Base-by-base conservation (phyloP, 2,888 invertebrate genomes). In the Melanchra persicariae region DNA sequence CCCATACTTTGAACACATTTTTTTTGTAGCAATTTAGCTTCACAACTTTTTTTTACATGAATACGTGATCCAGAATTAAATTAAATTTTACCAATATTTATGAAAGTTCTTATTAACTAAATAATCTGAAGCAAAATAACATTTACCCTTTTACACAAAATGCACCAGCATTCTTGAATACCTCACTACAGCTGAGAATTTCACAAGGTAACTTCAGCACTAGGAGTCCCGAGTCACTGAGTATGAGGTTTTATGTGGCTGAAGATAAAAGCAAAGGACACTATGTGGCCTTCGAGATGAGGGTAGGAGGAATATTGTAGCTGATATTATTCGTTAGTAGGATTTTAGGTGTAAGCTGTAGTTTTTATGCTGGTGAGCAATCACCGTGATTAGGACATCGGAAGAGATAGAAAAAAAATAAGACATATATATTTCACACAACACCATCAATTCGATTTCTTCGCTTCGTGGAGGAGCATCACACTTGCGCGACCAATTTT, bases 251-350 rank as follows among this genome's bases (percentile, higher is more conserved):
- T 72, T 60, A 52, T 60, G 43, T 37, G 9, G 2, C 51, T 37
- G 12, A 15, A 52, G 34, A 37, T 73, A 45, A 59, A 72, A 22
- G 22, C 22, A 34, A 71, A 70, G 43, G 15, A 10, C n/a, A 45
- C 37, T 58, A 37, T 26, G 58, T 24, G n/a, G 19, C 12, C 26
- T 26, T 22, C 24, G 1, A 19, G 24, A 59, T 1, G 19, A 26
- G 1, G n/a, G 26, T 1, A n/a, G 15, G 15, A 43, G 10, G 19
- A 26, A 45, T 22, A 72, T 45, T 72, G 7, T 37, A 19, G n/a
- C 19, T 19, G 8, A 37, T 22, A 51, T 59, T 51, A 52, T 51
- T 30, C 22, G 22, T 57, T 30, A 69, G 37, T 26, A 37, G 3
- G 15, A 15, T 26, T 19, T 15, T 37, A 37, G 51, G 45, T n/a